Percentiles rank a stretch among this genome's conserved stretches.
phyloP scores from a whole-genome alignment of 2,797 vertebrate species.

The Manis crassicaudata region DNA sequence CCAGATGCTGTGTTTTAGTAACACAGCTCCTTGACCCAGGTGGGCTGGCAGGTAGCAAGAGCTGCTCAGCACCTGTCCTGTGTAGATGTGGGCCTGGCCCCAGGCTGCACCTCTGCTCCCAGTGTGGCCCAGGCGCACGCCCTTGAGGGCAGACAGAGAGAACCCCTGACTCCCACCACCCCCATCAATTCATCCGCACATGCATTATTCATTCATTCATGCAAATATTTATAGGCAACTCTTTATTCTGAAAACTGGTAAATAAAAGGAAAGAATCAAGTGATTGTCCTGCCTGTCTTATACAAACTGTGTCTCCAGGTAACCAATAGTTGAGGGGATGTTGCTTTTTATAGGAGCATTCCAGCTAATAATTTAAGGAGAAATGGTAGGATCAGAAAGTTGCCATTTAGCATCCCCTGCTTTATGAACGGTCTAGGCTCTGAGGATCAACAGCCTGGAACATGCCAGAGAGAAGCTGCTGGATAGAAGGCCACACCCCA shows the following conservation, averaged over 20 bases:
- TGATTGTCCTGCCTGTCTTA: not conserved
- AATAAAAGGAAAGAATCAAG: conserved; percentile 32
- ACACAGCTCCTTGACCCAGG: not conserved
- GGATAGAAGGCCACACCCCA: accelerated
- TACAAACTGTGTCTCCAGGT: not conserved
- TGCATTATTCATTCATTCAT: conserved; percentile 33
- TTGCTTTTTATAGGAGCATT: not conserved
- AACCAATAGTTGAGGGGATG: not conserved
- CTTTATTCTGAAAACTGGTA: conserved; percentile 58
- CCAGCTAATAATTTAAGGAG: not conserved
- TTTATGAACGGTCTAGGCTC: not conserved
- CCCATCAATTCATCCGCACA: not conserved
- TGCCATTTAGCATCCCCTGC: accelerated
- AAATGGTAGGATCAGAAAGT: not conserved
- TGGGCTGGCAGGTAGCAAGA: not conserved
- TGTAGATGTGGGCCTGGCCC: not conserved
- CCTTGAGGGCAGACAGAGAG: not conserved
- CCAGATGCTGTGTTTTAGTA: not conserved
- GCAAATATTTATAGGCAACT: conserved; percentile 66
- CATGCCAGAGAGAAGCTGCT: not conserved
- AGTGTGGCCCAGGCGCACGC: not conserved
- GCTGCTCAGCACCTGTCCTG: not conserved
- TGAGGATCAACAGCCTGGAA: not conserved
- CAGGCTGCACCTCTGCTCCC: not conserved
- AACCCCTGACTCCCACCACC: not conserved